Conservation (phyloP, 1,140 invertebrate species). For the Drosophila cardini region DNA sequence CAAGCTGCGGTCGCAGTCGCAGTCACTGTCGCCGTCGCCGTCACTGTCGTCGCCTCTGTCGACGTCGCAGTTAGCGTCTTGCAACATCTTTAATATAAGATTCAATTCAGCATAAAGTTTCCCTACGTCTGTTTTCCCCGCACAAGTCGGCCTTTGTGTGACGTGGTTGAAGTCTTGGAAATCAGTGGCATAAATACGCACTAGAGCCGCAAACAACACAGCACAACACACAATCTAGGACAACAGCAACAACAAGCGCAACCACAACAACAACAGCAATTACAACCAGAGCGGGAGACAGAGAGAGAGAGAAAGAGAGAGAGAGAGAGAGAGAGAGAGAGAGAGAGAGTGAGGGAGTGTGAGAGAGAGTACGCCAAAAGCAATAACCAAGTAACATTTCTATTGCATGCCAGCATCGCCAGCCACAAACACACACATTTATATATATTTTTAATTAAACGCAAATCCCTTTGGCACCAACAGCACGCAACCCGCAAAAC, state of each 20-base stretch:
- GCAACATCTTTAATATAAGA: conserved; percentile 81
- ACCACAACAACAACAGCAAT: conserved; percentile 34
- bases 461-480: conserved; percentile 69
- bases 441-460: conserved; percentile 82
- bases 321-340: not conserved
- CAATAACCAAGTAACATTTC: conserved; percentile 77
- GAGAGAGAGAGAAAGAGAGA: conserved; percentile 4
- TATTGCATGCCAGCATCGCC: conserved; percentile 73
- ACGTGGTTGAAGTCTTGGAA: conserved; percentile 40
- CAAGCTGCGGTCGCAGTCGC: conserved; percentile 34
- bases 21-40: not conserved
- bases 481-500: conserved; percentile 64
- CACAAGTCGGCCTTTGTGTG: conserved; percentile 51
- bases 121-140: conserved; percentile 11
- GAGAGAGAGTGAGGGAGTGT: not conserved
- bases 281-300: conserved; percentile 19
- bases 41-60: conserved; percentile 7
- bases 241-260: conserved; percentile 30
- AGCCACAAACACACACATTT: conserved; percentile 48
- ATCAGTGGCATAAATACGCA: conserved; percentile 46
- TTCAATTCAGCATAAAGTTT: conserved; percentile 72
- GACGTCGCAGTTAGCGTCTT: conserved; percentile 38
- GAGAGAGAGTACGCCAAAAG: conserved; percentile 41
- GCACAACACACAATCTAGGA: conserved; percentile 23
- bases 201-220: conserved; percentile 40